A percentile compares a stretch with the other conserved stretches of the same genome.
These are phyloP conservation scores for Campylorhamphus procurvoides DNA, from an alignment of 2,113 vertebrate genomes.

Conservation along the genomic window DNA sequence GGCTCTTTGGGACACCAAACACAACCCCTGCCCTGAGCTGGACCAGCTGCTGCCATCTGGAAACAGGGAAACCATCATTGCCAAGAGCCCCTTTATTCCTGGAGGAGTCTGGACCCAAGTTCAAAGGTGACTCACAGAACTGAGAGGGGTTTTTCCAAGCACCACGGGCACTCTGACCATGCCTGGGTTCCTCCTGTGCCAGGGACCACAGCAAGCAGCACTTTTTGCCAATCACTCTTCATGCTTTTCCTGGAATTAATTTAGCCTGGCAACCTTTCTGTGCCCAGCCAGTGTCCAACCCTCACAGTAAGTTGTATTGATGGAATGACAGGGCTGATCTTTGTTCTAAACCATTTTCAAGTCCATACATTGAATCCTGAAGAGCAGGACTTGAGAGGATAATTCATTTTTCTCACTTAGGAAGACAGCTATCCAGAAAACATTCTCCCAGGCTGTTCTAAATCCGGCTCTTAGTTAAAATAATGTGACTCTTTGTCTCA, in stretches of 20 bases:
- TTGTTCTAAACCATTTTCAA: not conserved
- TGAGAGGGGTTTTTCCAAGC: not conserved
- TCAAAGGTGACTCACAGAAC: not conserved
- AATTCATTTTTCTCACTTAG: constrained; percentile 30
- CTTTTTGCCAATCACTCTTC: not conserved
- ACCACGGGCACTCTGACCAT: not conserved
- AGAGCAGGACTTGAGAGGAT: not conserved
- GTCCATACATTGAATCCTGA: not conserved
- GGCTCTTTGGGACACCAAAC: not conserved
- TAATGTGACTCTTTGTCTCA: constrained; percentile 14
- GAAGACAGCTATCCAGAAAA: not conserved
- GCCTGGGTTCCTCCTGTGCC: not conserved
- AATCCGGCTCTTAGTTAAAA: constrained; percentile 19
- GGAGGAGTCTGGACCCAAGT: not conserved
- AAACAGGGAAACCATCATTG: not conserved
- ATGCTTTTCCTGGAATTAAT: not conserved
- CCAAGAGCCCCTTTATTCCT: not conserved
- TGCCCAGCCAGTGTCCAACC: not conserved
- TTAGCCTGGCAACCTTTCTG: not conserved
- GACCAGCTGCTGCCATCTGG: not conserved
- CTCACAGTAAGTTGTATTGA: not conserved
- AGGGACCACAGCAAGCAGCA: not conserved
- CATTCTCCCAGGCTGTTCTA: constrained; percentile 26
- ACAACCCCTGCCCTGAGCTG: not conserved
- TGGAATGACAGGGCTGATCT: not conserved